These are phyloP conservation scores for Prinia subflava DNA, from an alignment of 2,113 vertebrate genomes.

Conservation along the genomic window DNA sequence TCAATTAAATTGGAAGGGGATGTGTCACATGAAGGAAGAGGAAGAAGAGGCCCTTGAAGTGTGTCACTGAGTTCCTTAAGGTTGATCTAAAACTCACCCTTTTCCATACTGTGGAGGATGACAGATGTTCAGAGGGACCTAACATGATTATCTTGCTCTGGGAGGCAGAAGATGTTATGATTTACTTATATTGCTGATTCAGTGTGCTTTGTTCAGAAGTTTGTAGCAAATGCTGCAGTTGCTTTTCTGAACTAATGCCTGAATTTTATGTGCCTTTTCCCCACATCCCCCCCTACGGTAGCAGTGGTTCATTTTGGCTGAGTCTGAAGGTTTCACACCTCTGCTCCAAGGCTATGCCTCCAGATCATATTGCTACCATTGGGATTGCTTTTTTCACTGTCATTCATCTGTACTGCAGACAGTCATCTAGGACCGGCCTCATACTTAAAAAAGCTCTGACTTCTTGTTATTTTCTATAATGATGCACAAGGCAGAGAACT, in stretches of 20 bases:
- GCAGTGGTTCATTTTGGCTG: constrained; percentile 21
- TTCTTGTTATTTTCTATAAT: constrained; percentile 52
- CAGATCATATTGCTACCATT: constrained; percentile 21
- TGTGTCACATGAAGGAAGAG: not conserved
- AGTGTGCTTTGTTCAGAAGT: constrained; percentile 33
- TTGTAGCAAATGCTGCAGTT: not conserved
- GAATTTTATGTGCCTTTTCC: not conserved
- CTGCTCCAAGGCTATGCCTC: not conserved
- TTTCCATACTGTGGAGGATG: not conserved
- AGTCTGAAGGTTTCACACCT: constrained; percentile 33
- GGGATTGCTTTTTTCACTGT: constrained; percentile 26
- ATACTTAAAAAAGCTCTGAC: constrained; percentile 29
- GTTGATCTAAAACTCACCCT: constrained; percentile 14
- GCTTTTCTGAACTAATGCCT: constrained; percentile 8
- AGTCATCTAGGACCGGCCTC: not conserved
- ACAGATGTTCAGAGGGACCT: constrained; percentile 39
- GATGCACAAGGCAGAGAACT: constrained; percentile 51
- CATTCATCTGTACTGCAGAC: constrained; percentile 41
- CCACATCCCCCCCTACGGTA: not conserved
- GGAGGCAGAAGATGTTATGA: constrained; percentile 15
- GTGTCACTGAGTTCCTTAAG: not conserved
- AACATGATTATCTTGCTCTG: constrained; percentile 9
- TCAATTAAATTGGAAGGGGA: not conserved
- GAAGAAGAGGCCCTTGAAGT: not conserved
- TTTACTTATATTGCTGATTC: constrained; percentile 38